phyloP scores from a whole-genome alignment of 2,797 vertebrate species.

The Coccyzus lansbergi region DNA sequence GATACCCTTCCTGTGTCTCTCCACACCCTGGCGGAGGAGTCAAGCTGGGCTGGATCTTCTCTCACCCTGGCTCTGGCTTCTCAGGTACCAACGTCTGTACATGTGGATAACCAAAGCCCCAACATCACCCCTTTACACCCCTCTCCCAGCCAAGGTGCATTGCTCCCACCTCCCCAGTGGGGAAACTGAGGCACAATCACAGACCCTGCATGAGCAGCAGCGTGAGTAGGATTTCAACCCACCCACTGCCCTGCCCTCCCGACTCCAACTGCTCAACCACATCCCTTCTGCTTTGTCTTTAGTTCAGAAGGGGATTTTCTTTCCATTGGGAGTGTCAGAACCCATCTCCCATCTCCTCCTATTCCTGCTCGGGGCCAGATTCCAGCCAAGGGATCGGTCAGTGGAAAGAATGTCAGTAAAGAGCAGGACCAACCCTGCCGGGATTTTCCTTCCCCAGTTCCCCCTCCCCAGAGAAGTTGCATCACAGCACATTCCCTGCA shows the following conservation, averaged over 20 bases:
- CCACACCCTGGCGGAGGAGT: background rate
- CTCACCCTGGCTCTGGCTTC: background rate
- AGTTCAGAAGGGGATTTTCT: background rate
- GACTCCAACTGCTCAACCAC: background rate
- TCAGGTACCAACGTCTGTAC: background rate
- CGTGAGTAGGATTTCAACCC: background rate
- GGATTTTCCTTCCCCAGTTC: constrained; percentile 63
- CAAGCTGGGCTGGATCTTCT: background rate
- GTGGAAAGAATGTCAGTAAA: constrained; percentile 77
- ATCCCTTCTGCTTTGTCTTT: background rate
- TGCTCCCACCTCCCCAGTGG: fast-evolving
- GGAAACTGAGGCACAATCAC: background rate
- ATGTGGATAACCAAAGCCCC: background rate
- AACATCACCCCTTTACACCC: fast-evolving
- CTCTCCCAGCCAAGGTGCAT: background rate
- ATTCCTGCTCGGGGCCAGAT: constrained; percentile 60
- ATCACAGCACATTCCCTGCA: background rate
- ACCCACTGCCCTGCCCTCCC: background rate
- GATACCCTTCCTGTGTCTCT: fast-evolving
- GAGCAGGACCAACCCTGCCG: constrained; percentile 8
- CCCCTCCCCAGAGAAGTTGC: background rate
- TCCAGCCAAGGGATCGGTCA: constrained; percentile 71
- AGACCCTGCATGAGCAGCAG: fast-evolving
- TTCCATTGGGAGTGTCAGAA: background rate
- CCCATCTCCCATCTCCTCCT: constrained; percentile 29